Conservation (phyloP, 2,113 vertebrate genomes). For the Bos indicus region DNA sequence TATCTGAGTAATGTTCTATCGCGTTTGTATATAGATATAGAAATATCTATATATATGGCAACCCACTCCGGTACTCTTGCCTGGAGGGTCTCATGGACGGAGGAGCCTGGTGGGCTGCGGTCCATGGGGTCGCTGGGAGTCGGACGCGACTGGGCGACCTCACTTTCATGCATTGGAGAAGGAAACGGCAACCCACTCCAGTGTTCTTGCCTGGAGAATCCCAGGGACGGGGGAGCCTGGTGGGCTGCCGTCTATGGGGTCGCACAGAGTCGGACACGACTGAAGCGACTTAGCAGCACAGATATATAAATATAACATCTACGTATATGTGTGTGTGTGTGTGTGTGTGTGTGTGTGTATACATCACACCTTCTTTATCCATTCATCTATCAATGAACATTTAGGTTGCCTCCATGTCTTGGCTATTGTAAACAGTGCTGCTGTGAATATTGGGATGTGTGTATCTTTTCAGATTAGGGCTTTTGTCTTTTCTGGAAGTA, state of each 20-base stretch:
- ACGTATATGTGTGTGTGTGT: neutral
- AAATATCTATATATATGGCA: neutral
- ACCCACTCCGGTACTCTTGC: no score
- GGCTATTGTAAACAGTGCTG: neutral
- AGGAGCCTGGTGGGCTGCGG: no score
- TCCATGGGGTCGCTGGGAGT: no score
- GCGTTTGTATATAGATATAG: accelerated
- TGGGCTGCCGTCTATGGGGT: no score
- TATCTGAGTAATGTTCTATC: neutral
- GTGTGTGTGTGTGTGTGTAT: neutral
- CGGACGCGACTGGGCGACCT: no score
- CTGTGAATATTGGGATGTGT: neutral
- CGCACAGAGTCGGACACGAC: no score
- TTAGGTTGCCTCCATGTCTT: neutral
- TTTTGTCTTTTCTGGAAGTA: neutral
- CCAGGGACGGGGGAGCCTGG: no score
- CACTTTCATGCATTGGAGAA: no score
- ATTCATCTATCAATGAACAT: neutral
- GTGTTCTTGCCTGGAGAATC: no score
- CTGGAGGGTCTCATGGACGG: no score
- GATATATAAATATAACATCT: neutral
- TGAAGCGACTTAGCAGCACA: no score
- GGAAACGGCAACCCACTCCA: no score
- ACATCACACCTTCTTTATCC: neutral
- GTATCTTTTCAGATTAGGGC: neutral